Percentiles rank a stretch among this genome's conserved stretches.
These are phyloP conservation scores for Microtus montanus DNA, from an alignment of 2,113 vertebrate species.

Conservation along the genomic window DNA sequence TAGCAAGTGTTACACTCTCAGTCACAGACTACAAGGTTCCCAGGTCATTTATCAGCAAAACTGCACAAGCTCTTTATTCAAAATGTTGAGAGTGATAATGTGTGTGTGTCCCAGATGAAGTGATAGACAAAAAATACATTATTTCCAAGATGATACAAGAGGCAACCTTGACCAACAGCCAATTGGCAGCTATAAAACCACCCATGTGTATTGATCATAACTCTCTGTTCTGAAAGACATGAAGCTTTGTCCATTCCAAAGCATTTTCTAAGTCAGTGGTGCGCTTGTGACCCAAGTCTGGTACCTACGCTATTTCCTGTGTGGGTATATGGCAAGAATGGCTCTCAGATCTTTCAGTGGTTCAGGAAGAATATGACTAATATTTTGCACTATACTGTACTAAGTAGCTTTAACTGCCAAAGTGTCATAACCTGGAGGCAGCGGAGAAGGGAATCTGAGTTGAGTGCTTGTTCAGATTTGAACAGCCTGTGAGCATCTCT, in stretches of 20 bases:
- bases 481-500: not conserved
- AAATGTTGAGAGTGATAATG: conserved; percentile 28
- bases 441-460: not conserved
- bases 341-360: conserved; percentile 1
- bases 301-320: not conserved
- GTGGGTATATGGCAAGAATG: not conserved
- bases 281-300: not conserved
- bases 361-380: not conserved
- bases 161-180: conserved; percentile 27
- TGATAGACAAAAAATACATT: conserved; percentile 70
- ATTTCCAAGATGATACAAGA: conserved; percentile 50
- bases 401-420: not conserved
- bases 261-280: conserved; percentile 5
- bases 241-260: not conserved
- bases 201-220: not conserved
- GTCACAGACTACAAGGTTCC: conserved; percentile 74
- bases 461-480: not conserved
- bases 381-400: not conserved
- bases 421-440: not conserved
- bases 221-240: not conserved
- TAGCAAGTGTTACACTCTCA: conserved; percentile 48
- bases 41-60: conserved; percentile 76
- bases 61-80: conserved; percentile 62
- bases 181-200: not conserved
- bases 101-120: conserved; percentile 68